Percentiles rank a stretch among this genome's conserved stretches.
phyloP scores from a whole-genome alignment of 1,140 invertebrate genomes.

The Akabosia matsudoensis region DNA sequence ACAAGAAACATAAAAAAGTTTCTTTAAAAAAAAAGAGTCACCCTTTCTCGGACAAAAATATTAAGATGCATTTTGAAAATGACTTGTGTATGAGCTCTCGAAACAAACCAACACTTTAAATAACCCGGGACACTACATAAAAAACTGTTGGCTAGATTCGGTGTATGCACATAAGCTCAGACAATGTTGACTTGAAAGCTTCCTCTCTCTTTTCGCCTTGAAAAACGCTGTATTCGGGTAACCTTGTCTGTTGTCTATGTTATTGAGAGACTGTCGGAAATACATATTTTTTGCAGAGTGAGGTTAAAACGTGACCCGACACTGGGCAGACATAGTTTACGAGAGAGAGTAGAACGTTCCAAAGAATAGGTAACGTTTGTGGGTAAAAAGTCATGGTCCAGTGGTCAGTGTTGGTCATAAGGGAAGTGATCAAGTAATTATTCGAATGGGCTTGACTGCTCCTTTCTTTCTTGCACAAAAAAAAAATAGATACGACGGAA shows the following conservation, averaged over 20 bases:
- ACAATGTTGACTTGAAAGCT: too few relatives aligned
- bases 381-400: neutral
- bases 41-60: conserved; percentile 9
- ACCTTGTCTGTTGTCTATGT: neutral
- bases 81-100: too few relatives aligned
- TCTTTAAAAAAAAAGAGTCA: neutral
- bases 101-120: too few relatives aligned
- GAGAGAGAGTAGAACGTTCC: too few relatives aligned
- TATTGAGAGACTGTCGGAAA: too few relatives aligned
- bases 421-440: conserved; percentile 18
- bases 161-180: too few relatives aligned
- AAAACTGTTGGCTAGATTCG: too few relatives aligned
- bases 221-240: neutral
- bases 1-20: neutral
- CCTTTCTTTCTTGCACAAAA: neutral
- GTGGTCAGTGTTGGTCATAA: neutral
- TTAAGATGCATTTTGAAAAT: neutral
- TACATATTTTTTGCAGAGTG: too few relatives aligned
- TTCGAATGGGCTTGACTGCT: neutral
- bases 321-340: too few relatives aligned
- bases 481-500: too few relatives aligned
- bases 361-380: too few relatives aligned
- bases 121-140: too few relatives aligned
- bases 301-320: neutral
- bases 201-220: neutral